Conservation (phyloP, 2,113 vertebrate species). For the Pogonocichla stellata region DNA sequence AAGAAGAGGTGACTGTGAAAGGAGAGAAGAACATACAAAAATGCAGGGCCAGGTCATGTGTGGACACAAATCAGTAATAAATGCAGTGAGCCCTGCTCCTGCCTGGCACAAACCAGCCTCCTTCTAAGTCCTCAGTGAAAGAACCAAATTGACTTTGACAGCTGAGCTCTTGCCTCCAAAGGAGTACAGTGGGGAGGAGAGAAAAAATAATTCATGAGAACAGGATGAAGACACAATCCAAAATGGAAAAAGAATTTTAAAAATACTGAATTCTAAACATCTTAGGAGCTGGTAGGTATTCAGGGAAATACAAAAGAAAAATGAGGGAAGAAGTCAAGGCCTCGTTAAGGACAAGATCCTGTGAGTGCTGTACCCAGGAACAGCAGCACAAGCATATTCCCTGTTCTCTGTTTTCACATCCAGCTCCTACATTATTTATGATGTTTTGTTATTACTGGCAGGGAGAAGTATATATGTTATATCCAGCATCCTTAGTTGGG, state of each 20-base stretch:
- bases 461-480: conserved; percentile 36
- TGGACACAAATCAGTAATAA: background rate
- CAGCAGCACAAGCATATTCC: background rate
- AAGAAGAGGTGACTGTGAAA: background rate
- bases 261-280: background rate
- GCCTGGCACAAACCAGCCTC: background rate
- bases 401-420: conserved; percentile 18
- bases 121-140: background rate
- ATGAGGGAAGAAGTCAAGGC: background rate
- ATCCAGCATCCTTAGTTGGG: conserved; percentile 54
- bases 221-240: background rate
- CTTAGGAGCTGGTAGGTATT: background rate
- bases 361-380: background rate
- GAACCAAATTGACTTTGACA: background rate
- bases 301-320: background rate
- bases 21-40: background rate
- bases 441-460: conserved; percentile 62
- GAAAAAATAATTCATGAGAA: background rate
- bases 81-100: background rate
- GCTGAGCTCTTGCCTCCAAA: background rate
- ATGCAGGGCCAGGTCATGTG: background rate
- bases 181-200: background rate
- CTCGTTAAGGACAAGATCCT: background rate
- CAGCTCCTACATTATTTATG: conserved; percentile 61
- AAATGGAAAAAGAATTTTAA: background rate